Conservation (phyloP, 2,888 invertebrate genomes). For the Ochlodes sylvanus region DNA sequence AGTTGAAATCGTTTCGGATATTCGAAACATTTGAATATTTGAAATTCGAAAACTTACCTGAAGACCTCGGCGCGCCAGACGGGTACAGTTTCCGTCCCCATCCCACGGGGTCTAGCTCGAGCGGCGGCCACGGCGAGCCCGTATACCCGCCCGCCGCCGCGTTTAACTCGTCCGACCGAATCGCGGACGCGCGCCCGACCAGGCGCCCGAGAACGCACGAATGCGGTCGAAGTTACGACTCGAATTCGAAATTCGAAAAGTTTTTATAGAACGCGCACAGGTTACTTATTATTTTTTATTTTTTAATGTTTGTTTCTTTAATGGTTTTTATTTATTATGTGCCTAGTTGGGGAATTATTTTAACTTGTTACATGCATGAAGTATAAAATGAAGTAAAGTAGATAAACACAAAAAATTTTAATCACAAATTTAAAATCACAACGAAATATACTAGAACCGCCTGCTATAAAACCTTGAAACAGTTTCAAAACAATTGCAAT, state of each 20-base stretch:
- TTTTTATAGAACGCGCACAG: conserved; percentile 44
- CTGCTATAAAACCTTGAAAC: conserved; percentile 37
- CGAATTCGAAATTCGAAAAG: conserved; percentile 49
- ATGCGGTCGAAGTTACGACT: conserved; percentile 64
- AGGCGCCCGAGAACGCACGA: conserved; percentile 72
- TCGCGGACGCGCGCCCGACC: conserved; percentile 80
- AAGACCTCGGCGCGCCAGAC: conserved; percentile 88
- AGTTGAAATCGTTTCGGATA: not conserved
- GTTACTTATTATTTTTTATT: conserved; percentile 4
- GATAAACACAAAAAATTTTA: conserved; percentile 11
- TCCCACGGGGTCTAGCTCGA: conserved; percentile 90
- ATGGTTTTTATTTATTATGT: conserved; percentile 1
- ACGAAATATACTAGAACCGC: conserved; percentile 8
- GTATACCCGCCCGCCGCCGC: conserved; percentile 90
- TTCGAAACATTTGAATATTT: not conserved
- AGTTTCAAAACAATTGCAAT: not conserved
- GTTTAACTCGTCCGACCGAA: conserved; percentile 91
- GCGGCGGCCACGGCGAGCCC: conserved; percentile 92
- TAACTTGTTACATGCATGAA: not conserved
- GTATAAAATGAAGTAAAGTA: not conserved
- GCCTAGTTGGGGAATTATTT: not conserved
- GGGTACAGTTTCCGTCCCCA: conserved; percentile 93
- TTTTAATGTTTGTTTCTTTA: not conserved
- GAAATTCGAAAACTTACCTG: conserved; percentile 66
- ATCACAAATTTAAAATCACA: conserved; percentile 16